Evolutionary conservation across 2,113 vertebrate genomes (phyloP).

Genomic region (Mohoua ochrocephala): DNA sequence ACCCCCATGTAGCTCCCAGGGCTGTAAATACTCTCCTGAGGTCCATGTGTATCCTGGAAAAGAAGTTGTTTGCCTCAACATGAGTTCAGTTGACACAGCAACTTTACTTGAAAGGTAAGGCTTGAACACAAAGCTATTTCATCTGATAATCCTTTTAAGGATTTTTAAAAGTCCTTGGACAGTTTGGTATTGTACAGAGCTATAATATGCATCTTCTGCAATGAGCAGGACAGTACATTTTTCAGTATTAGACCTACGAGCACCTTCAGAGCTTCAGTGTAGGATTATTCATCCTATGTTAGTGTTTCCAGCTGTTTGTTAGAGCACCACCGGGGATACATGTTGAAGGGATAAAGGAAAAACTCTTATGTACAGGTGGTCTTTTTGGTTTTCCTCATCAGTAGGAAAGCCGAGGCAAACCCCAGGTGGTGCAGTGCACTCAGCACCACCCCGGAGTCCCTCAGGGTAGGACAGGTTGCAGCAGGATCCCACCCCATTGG

Average conservation of each 20-base stretch:
- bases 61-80: background rate
- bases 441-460: background rate
- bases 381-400: background rate
- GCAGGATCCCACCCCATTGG: background rate
- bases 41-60: background rate
- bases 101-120: background rate
- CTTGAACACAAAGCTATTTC: background rate
- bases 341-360: background rate
- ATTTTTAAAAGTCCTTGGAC: background rate
- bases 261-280: accelerated
- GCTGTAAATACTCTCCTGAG: background rate
- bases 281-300: background rate
- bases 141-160: background rate
- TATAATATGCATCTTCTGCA: background rate
- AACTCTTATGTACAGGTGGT: background rate
- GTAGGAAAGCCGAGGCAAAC: background rate
- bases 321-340: background rate
- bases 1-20: background rate
- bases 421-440: background rate
- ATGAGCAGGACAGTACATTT: accelerated
- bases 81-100: background rate
- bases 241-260: background rate
- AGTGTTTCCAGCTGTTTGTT: background rate
- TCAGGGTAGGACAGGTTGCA: background rate
- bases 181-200: background rate